Evolutionary conservation across 2,888 invertebrate species (phyloP).

Genomic region (Amblyteles armatorius): DNA sequence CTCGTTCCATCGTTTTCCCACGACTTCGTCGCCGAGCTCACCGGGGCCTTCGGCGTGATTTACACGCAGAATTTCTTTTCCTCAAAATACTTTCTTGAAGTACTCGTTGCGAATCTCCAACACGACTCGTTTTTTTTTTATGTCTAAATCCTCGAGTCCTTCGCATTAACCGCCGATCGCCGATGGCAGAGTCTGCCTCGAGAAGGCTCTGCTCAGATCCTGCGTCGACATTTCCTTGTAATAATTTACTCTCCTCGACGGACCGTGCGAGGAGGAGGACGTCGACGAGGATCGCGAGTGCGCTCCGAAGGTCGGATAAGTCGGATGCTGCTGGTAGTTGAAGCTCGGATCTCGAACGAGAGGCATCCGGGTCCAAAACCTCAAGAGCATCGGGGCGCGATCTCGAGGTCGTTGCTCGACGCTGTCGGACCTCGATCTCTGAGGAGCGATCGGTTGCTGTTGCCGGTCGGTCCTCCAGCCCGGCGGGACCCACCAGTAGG

Average conservation of each 20-base stretch:
- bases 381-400: conserved; percentile 73
- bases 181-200: conserved; percentile 56
- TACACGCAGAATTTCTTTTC: neutral
- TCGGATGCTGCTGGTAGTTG: conserved; percentile 68
- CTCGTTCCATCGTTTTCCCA: neutral
- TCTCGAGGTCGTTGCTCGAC: conserved; percentile 72
- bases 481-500: conserved; percentile 72
- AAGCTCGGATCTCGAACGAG: conserved; percentile 77
- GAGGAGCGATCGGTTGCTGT: conserved; percentile 26
- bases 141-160: neutral
- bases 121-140: neutral
- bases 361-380: conserved; percentile 80
- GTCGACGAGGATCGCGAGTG: neutral
- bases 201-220: conserved; percentile 69
- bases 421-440: conserved; percentile 29
- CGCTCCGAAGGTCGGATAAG: conserved; percentile 9
- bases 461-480: conserved; percentile 72
- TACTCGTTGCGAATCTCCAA: neutral
- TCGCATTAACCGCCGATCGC: conserved; percentile 66
- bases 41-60: neutral
- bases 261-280: neutral
- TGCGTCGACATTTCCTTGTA: conserved; percentile 70
- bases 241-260: conserved; percentile 61
- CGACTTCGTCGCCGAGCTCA: conserved; percentile 11
- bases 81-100: neutral